phyloP scores from a whole-genome alignment of 2,888 invertebrate genomes.

The Pyrocoelia pectoralis region DNA sequence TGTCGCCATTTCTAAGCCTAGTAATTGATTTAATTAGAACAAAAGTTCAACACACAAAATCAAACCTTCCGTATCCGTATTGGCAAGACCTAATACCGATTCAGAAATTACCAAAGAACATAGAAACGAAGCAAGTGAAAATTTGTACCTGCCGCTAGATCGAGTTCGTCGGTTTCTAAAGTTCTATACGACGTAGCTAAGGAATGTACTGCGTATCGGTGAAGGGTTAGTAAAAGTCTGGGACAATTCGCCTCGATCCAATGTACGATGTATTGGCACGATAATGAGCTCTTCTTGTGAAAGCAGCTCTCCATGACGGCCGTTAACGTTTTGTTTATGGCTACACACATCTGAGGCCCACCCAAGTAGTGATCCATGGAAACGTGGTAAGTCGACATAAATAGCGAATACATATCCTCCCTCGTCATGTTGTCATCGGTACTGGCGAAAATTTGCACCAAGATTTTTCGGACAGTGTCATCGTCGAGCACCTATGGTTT shows the following conservation, averaged over 20 bases:
- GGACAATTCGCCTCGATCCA: slow-evolving; percentile 85
- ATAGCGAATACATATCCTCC: slow-evolving; percentile 70
- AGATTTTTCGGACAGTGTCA: slow-evolving; percentile 69
- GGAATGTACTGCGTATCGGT: slow-evolving; percentile 67
- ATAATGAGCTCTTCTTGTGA: slow-evolving; percentile 78
- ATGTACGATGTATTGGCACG: slow-evolving; percentile 78
- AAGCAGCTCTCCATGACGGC: slow-evolving; percentile 83
- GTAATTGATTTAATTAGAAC: background rate
- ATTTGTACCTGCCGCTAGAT: slow-evolving; percentile 53
- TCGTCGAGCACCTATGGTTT: slow-evolving; percentile 61
- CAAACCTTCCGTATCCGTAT: slow-evolving; percentile 12
- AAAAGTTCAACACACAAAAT: background rate
- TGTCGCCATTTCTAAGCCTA: slow-evolving; percentile 73
- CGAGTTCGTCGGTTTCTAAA: slow-evolving; percentile 53
- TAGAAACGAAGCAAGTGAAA: no score
- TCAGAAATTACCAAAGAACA: background rate
- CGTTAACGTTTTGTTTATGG: slow-evolving; percentile 75
- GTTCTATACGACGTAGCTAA: slow-evolving; percentile 67
- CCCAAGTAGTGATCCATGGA: slow-evolving; percentile 82
- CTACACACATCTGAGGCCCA: slow-evolving; percentile 63
- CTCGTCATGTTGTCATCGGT: slow-evolving; percentile 68
- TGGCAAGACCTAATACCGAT: background rate
- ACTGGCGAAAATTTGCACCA: slow-evolving; percentile 69
- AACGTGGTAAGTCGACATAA: slow-evolving; percentile 78
- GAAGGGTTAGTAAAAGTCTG: slow-evolving; percentile 77